Conservation (phyloP, 2,113 vertebrate species). For the Alligator mississippiensis region DNA sequence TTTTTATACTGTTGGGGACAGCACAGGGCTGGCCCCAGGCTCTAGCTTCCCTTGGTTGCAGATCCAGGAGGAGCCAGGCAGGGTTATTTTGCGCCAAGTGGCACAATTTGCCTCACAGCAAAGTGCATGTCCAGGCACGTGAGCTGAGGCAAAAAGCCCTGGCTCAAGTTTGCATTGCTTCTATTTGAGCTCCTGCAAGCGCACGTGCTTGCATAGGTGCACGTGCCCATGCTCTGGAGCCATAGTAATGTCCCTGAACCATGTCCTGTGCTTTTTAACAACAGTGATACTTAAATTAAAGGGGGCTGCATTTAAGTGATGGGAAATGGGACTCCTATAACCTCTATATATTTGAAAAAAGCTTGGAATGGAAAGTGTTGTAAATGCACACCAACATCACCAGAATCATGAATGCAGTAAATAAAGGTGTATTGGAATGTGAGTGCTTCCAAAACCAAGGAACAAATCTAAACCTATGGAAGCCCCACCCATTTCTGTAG, state of each 20-base stretch:
- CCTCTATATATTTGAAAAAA: neutral
- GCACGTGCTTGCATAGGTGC: no score
- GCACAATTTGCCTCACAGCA: no score
- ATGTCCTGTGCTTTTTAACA: neutral
- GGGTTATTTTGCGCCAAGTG: no score
- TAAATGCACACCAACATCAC: rapidly evolving
- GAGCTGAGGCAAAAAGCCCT: no score
- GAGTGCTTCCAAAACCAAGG: neutral
- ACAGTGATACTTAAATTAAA: neutral
- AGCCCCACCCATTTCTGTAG: neutral
- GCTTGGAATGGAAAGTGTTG: neutral
- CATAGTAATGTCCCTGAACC: neutral
- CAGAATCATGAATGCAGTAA: neutral
- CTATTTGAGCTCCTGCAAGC: no score
- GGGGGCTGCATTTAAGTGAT: neutral
- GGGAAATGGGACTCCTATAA: neutral
- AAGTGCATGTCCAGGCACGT: no score
- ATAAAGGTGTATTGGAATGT: neutral
- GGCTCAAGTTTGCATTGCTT: no score
- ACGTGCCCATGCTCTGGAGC: no score
- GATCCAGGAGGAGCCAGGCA: no score
- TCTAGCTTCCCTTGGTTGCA: no score
- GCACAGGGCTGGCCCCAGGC: no score
- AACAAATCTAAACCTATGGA: neutral
- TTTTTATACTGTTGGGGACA: no score